Conservation (phyloP, 2,888 invertebrate species). For the Apotomis turbidana region DNA sequence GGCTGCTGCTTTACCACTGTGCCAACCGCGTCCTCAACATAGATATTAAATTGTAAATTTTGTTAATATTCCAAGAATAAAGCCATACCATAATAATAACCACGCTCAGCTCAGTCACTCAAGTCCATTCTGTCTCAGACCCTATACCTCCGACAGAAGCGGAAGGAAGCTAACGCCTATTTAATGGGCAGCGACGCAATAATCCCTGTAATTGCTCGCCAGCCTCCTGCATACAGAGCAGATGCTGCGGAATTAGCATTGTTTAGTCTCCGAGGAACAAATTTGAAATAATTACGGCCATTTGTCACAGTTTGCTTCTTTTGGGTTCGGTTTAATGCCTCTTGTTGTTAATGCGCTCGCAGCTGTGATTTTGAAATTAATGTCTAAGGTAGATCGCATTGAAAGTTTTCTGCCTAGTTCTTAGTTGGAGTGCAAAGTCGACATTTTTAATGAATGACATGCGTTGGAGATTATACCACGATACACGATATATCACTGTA, state of each 20-base stretch:
- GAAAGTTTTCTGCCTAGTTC: no score
- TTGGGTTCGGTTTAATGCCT: conserved; percentile 33
- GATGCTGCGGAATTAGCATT: conserved; percentile 74
- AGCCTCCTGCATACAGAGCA: conserved; percentile 72
- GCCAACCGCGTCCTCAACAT: no score
- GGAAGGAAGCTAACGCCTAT: conserved; percentile 72
- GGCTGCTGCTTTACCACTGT: no score
- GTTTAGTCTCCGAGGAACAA: conserved; percentile 64
- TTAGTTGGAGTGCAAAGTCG: no score
- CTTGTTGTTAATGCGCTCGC: conserved; percentile 25
- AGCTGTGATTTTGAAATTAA: conserved; percentile 29
- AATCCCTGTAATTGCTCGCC: conserved; percentile 72
- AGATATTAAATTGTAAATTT: no score
- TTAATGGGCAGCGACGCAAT: conserved; percentile 74
- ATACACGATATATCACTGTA: no score
- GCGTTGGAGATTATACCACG: no score
- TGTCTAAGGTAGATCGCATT: background rate
- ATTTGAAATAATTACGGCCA: conserved; percentile 67
- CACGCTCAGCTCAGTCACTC: background rate
- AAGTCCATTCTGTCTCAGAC: conserved; percentile 17
- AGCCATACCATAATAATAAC: no score
- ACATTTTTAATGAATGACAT: no score
- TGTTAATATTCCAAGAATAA: no score
- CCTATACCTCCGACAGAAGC: conserved; percentile 59
- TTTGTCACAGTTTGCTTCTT: conserved; percentile 53